Base-by-base conservation (phyloP, 2,888 invertebrate species). In the Tetrapedia diversipes region DNA sequence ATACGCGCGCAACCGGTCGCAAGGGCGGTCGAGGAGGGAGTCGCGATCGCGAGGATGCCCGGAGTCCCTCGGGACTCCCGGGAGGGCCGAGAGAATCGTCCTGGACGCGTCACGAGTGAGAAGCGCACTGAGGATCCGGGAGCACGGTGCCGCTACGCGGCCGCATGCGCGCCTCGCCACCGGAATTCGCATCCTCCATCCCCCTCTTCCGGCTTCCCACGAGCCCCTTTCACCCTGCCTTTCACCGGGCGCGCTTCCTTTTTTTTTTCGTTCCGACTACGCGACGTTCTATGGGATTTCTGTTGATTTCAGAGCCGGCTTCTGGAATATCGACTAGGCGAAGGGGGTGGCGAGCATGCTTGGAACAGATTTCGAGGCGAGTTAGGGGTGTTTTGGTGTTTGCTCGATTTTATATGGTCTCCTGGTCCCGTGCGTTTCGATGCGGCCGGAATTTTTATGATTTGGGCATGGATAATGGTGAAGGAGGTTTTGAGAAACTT, bases 111-210 rank as follows among this genome's bases (percentile, higher is more conserved):
- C 83, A 87, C 87, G 88, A 85, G 86, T 86, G 81, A 88, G 83
- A 88, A 89, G 86, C 89, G 89, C 89, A 89, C 89, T 89, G 89
- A 89, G 77, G 85, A 89, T 89, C 89, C 89, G 88, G 89, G 89
- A 82, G 85, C 85, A 85, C 79, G 75, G 86, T 80, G 80, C 81
- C 82, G 78, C 81, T 79, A n/a, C n/a, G 81, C 83, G 78, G 79
- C 79, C 89, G 88, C 88, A 89, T 89, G 88, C 88, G 88, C 88
- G 80, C 34, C 73, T 53, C 67, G 69, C 37, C 19, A 29, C 14
- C 65, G 75, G 75, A 65, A 65, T 45, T 77, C 75, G n/a, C 54
- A 19, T 32, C 49, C 45, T 27, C 67, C n/a, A n/a, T 29, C 63
- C 39, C 57, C 6, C 29, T 11, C 51, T 2, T 32, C 32, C 57